phyloP scores from a whole-genome alignment of 2,888 invertebrate species.

The Timandra comae region DNA sequence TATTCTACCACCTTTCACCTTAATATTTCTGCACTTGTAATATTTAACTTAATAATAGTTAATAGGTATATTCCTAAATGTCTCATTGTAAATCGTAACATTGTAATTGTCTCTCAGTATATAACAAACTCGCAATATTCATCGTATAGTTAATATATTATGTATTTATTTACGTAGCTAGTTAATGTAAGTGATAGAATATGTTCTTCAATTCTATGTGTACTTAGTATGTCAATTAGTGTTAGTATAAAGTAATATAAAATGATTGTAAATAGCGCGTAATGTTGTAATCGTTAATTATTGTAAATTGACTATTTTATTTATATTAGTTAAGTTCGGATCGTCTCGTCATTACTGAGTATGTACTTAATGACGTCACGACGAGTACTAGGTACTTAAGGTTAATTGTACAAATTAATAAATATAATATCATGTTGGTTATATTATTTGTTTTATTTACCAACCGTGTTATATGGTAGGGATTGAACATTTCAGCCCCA shows the following conservation, averaged over 20 bases:
- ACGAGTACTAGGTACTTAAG: slow-evolving; percentile 58
- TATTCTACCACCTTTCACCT: too few relatives aligned
- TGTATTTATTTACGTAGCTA: too few relatives aligned
- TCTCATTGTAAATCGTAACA: too few relatives aligned
- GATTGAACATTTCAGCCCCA: background rate
- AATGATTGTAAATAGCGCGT: background rate
- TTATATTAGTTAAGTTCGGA: slow-evolving; percentile 20
- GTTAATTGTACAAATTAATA: slow-evolving; percentile 67
- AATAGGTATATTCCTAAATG: too few relatives aligned
- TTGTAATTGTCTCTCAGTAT: too few relatives aligned
- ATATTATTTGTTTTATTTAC: slow-evolving; percentile 28
- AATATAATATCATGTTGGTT: slow-evolving; percentile 70
- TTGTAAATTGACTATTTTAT: slow-evolving; percentile 6
- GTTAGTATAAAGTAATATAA: background rate
- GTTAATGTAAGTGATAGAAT: too few relatives aligned
- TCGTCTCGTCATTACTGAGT: slow-evolving; percentile 50
- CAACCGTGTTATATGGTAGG: too few relatives aligned
- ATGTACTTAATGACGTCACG: slow-evolving; percentile 28
- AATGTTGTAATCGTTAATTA: background rate
- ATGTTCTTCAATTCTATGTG: too few relatives aligned
- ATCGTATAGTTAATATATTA: too few relatives aligned
- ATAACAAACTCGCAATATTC: too few relatives aligned
- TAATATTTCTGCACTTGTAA: too few relatives aligned
- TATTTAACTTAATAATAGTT: too few relatives aligned
- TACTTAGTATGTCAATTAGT: slow-evolving; percentile 17